Evolutionary conservation across 2,113 vertebrate genomes (phyloP), one percentile per base, ranked within the genome.

Genomic region (Nibea albiflora): DNA sequence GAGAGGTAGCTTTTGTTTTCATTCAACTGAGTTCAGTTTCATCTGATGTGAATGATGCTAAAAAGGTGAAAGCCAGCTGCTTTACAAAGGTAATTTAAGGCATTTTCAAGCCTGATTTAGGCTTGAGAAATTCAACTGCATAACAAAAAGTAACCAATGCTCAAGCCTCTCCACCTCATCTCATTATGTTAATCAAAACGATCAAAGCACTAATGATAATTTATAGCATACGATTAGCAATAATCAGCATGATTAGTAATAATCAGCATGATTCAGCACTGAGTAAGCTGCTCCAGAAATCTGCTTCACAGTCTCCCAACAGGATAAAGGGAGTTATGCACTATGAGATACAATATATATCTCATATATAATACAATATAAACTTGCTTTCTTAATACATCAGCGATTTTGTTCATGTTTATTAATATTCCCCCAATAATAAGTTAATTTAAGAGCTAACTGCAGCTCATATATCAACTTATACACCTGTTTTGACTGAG

Each of bases 261-360:
- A n/a, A 57, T 56, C 3, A 52, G 58, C 42, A 58, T 56, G 50
- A 75, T 62, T 75, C 72, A 81, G 56, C 54, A 56, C 14, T 24
- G 19, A 47, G 20, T 47, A 4, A n/a, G 17, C 24, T n/a, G 31
- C 61, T 5, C 17, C 4, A 56, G 24, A 8, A 54, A 42, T 8
- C 61, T 16, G n/a, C 12, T 24, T 44, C 15, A 24, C n/a, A 60
- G 3, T 46, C n/a, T 26, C 11, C 49, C 26, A n/a, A 44, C 46
- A 16, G 2, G 20, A 56, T 11, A 60, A 53, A 52, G 31, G 46
- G 2, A 12, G 19, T 11, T 63, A 8, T 5, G 12, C 35, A 63
- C 5, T 24, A 22, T 4, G 20, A 28, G 11, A 53, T 14, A 22
- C 22, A 54, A 16, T 9, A 8, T 39, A 24, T 60, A 49, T 4